Percentiles rank a stretch among this genome's conserved stretches.
Conservation (phyloP, 2,113 vertebrate species). For the Dissostichus mawsoni region DNA sequence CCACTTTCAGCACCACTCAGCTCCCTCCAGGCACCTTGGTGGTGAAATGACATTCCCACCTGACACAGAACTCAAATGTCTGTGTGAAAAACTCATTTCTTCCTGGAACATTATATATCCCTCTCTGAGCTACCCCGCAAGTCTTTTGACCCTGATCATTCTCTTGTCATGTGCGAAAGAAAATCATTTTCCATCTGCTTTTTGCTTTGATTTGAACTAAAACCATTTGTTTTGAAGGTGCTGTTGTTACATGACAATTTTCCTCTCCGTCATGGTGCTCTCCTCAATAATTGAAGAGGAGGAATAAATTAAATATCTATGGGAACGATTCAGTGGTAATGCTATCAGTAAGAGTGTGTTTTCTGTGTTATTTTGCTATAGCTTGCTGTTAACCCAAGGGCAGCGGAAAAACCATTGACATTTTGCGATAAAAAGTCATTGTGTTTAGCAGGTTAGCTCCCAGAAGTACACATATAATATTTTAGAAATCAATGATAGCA, state of each 20-base stretch:
- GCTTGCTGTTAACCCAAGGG: neutral
- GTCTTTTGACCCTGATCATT: constrained; percentile 57
- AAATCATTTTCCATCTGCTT: constrained; percentile 6
- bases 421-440: no score
- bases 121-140: constrained; percentile 29
- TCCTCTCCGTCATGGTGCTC: neutral
- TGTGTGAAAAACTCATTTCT: constrained; percentile 72
- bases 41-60: constrained; percentile 62
- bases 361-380: no score
- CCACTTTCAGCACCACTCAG: constrained; percentile 27
- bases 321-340: neutral
- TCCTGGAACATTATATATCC: constrained; percentile 52
- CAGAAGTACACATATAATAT: neutral
- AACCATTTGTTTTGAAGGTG: constrained; percentile 14
- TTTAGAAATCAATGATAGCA: no score
- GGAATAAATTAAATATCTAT: neutral
- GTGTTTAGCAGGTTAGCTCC: neutral
- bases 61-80: constrained; percentile 51
- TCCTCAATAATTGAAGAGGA: neutral
- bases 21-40: constrained; percentile 41
- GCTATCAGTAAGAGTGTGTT: neutral
- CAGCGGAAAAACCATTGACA: neutral
- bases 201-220: constrained; percentile 28
- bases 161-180: constrained; percentile 31
- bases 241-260: neutral